phyloP scores from a whole-genome alignment of 2,888 invertebrate species.

The Hylaea fasciaria region DNA sequence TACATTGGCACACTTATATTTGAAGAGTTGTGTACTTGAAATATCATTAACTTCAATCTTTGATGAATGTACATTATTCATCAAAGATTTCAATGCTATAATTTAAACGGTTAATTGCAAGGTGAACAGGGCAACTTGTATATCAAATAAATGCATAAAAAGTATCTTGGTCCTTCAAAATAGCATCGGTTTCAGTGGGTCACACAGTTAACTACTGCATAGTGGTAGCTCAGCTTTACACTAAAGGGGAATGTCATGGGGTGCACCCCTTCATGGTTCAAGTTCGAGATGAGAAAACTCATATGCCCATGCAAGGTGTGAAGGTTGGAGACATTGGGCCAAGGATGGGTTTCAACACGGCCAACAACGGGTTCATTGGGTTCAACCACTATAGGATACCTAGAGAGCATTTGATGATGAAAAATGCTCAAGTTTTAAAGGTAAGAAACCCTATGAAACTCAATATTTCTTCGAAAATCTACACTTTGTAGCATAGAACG shows the following conservation, averaged over 20 bases:
- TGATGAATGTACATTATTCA: no score
- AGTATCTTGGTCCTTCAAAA: no score
- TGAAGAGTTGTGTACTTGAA: no score
- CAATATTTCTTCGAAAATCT: no score
- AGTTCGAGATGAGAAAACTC: constrained; percentile 93
- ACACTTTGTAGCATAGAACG: no score
- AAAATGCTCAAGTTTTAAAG: constrained; percentile 90
- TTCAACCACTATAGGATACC: constrained; percentile 94
- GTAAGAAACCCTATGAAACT: constrained; percentile 39
- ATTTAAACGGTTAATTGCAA: no score
- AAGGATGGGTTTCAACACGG: constrained; percentile 94
- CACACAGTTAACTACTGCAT: constrained; percentile 95
- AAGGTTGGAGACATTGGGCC: constrained; percentile 97
- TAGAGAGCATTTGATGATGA: constrained; percentile 94
- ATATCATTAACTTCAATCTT: no score
- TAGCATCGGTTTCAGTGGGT: constrained; percentile 88
- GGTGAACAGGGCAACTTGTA: no score
- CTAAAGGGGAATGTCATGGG: constrained; percentile 91
- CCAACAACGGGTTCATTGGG: constrained; percentile 96
- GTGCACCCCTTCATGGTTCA: constrained; percentile 96
- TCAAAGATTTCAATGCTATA: no score
- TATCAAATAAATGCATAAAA: no score
- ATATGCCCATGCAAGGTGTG: constrained; percentile 92
- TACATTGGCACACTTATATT: constrained; percentile 44
- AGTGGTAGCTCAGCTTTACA: constrained; percentile 94